Percentiles rank a stretch among this genome's conserved stretches.
phyloP scores from a whole-genome alignment of 2,113 vertebrate species.

The Colaptes auratus region DNA sequence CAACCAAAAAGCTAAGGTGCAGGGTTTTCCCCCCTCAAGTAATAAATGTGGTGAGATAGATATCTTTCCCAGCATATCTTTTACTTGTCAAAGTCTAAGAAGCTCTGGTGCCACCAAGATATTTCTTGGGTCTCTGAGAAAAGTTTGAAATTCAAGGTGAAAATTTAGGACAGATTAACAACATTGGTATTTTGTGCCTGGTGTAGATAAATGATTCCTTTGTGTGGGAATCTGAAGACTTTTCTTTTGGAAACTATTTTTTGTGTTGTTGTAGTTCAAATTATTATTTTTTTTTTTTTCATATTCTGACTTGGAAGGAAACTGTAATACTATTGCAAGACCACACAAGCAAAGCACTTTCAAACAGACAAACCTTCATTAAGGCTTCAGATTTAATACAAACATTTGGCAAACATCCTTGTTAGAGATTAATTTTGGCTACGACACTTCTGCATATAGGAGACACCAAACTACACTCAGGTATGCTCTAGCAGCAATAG shows the following conservation, averaged over 20 bases:
- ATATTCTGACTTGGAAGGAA: not conserved
- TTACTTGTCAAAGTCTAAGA: not conserved
- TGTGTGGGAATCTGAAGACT: not conserved
- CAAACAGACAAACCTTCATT: constrained; percentile 38
- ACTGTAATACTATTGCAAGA: constrained; percentile 7
- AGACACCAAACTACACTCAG: not conserved
- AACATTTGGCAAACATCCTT: not conserved
- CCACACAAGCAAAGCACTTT: constrained; percentile 6
- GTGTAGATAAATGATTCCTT: not conserved
- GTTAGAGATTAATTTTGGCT: constrained; percentile 36
- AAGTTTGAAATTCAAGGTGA: not conserved
- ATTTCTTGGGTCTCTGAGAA: not conserved
- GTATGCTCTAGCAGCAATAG: not conserved
- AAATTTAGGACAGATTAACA: not conserved
- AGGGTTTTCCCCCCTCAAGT: not conserved
- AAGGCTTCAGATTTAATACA: constrained; percentile 41
- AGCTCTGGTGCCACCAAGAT: not conserved
- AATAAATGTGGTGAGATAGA: not conserved
- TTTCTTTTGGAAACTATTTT: not conserved
- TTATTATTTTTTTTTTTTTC: too few relatives aligned
- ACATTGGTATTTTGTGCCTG: not conserved
- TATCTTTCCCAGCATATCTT: not conserved
- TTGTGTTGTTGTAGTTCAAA: not conserved
- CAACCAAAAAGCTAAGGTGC: not conserved
- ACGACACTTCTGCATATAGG: not conserved